A percentile compares a stretch with the other conserved stretches of the same genome.
phyloP scores from a whole-genome alignment of 2,797 vertebrate genomes.

The Lagocephalus sceleratus region DNA sequence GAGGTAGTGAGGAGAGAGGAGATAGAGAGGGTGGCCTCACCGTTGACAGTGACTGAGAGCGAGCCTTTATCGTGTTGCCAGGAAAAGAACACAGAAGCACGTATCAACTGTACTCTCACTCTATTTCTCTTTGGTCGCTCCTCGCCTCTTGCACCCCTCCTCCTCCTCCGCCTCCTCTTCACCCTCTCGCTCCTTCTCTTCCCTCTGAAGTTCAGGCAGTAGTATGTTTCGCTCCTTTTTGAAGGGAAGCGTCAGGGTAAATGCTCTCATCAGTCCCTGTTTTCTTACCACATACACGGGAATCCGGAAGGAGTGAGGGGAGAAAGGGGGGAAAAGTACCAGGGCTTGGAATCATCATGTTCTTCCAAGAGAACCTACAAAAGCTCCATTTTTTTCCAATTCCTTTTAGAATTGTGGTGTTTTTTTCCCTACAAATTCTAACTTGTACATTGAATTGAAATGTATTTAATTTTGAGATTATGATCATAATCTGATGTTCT shows the following conservation, averaged over 20 bases:
- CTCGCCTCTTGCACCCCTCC: conserved; percentile 1
- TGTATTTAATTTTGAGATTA: too few relatives aligned
- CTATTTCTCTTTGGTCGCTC: conserved; percentile 32
- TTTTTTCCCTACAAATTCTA: too few relatives aligned
- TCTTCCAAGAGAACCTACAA: too few relatives aligned
- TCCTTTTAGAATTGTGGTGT: too few relatives aligned
- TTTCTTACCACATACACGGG: conserved; percentile 18
- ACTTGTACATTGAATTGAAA: too few relatives aligned
- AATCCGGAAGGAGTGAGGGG: conserved; percentile 6
- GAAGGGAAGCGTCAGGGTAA: conserved; percentile 8
- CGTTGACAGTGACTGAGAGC: conserved; percentile 56
- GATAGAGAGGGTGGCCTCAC: conserved; percentile 53
- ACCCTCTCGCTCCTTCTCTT: neutral
- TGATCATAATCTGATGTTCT: too few relatives aligned
- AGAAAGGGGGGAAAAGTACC: neutral
- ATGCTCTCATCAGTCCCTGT: conserved; percentile 12
- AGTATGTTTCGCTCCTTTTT: neutral
- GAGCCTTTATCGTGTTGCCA: conserved; percentile 54
- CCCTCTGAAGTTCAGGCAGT: conserved; percentile 1
- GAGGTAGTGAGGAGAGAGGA: conserved; percentile 4
- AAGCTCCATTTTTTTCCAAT: too few relatives aligned
- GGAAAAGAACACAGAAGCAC: conserved; percentile 56
- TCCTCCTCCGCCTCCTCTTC: conserved; percentile 11
- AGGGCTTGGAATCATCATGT: too few relatives aligned
- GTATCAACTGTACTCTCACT: conserved; percentile 44